Conservation (phyloP, 23 tunicate species). For the Aplidium turbinatum region DNA sequence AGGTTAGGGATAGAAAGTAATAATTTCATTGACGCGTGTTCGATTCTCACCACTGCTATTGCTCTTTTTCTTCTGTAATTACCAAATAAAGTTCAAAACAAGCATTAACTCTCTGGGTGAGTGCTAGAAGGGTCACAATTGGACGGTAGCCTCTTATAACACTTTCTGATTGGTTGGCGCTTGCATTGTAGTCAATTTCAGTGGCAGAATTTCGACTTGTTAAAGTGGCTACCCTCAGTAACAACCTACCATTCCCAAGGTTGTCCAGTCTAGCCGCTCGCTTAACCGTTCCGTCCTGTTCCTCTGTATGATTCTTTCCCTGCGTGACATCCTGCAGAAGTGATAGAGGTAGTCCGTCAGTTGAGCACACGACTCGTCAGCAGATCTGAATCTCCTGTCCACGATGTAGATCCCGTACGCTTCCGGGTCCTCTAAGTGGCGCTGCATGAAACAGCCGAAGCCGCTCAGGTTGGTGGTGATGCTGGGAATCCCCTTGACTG, state of each 20-base stretch:
- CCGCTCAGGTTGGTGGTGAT: constrained; percentile 95
- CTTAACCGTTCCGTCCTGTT: constrained; percentile 94
- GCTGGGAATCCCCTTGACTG: constrained; percentile 94
- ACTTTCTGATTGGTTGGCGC: too few species aligned
- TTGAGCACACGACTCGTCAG: constrained; percentile 81
- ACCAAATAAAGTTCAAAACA: too few species aligned
- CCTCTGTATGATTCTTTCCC: constrained; percentile 95
- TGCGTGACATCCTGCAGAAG: constrained; percentile 84
- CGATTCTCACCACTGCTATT: too few species aligned
- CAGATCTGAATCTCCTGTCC: constrained; percentile 77
- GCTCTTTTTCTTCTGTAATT: too few species aligned
- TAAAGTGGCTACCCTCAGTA: too few species aligned
- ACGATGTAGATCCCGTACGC: constrained; percentile 97
- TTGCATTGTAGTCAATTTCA: too few species aligned
- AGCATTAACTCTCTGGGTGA: too few species aligned
- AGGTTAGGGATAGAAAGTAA: too few species aligned
- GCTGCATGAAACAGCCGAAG: constrained; percentile 97
- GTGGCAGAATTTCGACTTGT: too few species aligned
- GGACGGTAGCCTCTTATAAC: too few species aligned
- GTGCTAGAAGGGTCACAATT: too few species aligned
- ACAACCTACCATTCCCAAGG: constrained; percentile 83
- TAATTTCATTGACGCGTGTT: too few species aligned
- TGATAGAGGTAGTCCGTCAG: constrained; percentile 75
- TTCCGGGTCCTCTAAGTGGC: constrained; percentile 85
- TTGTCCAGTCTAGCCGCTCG: constrained; percentile 91